Evolutionary conservation across 2,888 invertebrate species (phyloP).

Genomic region (Seladonia tumulorum): DNA sequence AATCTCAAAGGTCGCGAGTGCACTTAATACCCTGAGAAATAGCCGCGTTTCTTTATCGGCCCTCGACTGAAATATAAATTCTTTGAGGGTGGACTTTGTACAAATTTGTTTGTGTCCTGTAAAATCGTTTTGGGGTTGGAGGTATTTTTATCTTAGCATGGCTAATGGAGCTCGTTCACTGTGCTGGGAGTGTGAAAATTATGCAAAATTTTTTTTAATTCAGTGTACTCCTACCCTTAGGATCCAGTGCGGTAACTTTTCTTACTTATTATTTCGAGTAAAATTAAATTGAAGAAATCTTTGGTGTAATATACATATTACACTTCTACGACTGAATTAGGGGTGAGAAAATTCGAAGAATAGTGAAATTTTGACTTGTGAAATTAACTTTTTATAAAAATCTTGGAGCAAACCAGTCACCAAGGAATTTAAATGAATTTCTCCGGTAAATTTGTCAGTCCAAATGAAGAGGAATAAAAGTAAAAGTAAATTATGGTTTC

Average conservation of each 20-base stretch:
- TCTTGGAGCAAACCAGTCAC: background rate
- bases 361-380: background rate
- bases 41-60: constrained; percentile 79
- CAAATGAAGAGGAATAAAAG: background rate
- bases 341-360: too few species aligned
- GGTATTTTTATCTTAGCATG: too few species aligned
- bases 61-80: constrained; percentile 50
- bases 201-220: too few species aligned
- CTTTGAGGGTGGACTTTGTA: background rate
- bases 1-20: constrained; percentile 80
- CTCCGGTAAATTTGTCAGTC: background rate
- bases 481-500: background rate
- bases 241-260: too few species aligned
- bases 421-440: background rate
- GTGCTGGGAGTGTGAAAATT: too few species aligned
- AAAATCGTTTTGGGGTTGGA: too few species aligned
- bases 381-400: background rate
- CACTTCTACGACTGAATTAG: too few species aligned
- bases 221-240: too few species aligned
- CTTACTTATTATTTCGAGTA: too few species aligned
- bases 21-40: constrained; percentile 81
- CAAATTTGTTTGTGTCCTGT: background rate
- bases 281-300: too few species aligned
- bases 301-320: too few species aligned
- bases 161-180: too few species aligned